phyloP scores from a whole-genome alignment of 1,140 invertebrate genomes.

The Stegodyphus dumicola region DNA sequence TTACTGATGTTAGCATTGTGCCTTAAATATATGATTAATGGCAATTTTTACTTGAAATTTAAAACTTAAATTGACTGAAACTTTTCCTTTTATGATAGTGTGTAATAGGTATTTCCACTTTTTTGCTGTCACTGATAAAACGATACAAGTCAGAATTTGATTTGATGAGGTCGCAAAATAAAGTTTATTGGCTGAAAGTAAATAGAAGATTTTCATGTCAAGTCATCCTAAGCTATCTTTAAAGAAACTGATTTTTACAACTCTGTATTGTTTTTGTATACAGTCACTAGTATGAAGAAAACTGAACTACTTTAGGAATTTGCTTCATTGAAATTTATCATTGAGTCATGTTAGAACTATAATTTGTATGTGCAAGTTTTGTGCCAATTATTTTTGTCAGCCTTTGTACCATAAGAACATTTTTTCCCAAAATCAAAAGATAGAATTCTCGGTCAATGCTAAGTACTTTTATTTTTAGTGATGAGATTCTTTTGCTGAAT shows the following conservation, averaged over 20 bases:
- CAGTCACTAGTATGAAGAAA: neutral
- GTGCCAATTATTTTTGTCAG: constrained; percentile 45
- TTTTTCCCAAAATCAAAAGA: neutral
- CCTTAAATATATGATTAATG: too few relatives aligned
- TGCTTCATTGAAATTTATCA: neutral
- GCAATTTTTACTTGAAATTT: too few relatives aligned
- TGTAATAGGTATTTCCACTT: too few relatives aligned
- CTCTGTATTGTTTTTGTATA: too few relatives aligned
- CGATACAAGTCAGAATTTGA: too few relatives aligned
- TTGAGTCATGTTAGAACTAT: constrained; percentile 1
- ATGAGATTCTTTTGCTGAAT: neutral
- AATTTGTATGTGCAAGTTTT: constrained; percentile 25
- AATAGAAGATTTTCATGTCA: neutral
- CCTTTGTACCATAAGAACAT: neutral
- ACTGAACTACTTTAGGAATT: neutral
- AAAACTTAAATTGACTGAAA: too few relatives aligned
- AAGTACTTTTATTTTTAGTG: neutral
- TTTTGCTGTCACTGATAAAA: too few relatives aligned
- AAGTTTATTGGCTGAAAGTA: neutral
- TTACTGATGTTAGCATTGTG: too few relatives aligned
- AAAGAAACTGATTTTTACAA: neutral
- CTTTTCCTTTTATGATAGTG: too few relatives aligned
- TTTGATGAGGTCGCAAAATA: too few relatives aligned
- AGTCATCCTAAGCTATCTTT: neutral
- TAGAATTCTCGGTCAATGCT: neutral